phyloP scores from a whole-genome alignment of 2,797 vertebrate genomes.

The Parotocinclus haroldoi region DNA sequence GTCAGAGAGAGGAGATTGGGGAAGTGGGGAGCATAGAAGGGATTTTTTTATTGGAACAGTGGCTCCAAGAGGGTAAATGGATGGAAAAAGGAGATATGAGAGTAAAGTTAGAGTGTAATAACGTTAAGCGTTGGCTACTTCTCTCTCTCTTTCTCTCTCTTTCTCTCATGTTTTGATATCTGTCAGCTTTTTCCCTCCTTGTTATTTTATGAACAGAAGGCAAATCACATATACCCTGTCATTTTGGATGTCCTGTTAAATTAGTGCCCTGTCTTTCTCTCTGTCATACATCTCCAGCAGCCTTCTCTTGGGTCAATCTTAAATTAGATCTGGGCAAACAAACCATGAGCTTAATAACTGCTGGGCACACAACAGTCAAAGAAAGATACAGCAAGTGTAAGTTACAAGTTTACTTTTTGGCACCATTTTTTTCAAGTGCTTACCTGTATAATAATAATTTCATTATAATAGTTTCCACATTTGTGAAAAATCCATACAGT shows the following conservation, averaged over 20 bases:
- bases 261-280: slow-evolving; percentile 30
- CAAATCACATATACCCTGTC: slow-evolving; percentile 45
- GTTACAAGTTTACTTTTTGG: too few species aligned
- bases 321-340: slow-evolving; percentile 4
- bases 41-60: neutral
- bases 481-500: too few species aligned
- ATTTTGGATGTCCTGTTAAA: slow-evolving; percentile 42
- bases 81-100: neutral
- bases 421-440: too few species aligned
- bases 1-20: slow-evolving; percentile 4
- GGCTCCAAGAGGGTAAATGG: neutral
- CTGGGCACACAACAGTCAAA: neutral
- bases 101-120: neutral
- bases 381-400: neutral
- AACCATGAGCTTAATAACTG: slow-evolving; percentile 2
- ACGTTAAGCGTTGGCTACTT: neutral
- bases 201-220: slow-evolving; percentile 49
- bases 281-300: neutral
- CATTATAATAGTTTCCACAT: too few species aligned
- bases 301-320: slow-evolving; percentile 10
- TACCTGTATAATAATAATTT: too few species aligned
- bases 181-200: slow-evolving; percentile 46
- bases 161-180: slow-evolving; percentile 31
- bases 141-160: neutral
- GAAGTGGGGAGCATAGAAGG: neutral